phyloP scores from a whole-genome alignment of 2,113 vertebrate species.

The Podiceps cristatus region DNA sequence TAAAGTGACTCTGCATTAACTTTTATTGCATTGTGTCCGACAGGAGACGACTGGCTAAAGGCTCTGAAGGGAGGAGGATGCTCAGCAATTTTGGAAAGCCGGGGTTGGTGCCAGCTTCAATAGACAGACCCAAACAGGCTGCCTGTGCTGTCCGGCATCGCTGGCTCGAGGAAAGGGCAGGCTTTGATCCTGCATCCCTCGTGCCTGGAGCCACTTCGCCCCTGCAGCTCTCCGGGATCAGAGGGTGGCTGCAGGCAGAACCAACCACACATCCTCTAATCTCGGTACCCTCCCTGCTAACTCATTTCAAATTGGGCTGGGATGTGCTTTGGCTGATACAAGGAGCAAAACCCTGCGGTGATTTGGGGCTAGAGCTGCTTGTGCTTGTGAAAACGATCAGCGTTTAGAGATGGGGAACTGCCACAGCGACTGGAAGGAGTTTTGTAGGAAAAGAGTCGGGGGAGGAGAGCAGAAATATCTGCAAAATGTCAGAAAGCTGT shows the following conservation, averaged over 20 bases:
- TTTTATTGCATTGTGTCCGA: not conserved
- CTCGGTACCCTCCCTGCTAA: not conserved
- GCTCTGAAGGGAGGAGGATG: not conserved
- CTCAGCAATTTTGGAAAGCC: not conserved
- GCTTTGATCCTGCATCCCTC: not conserved
- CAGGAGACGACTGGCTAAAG: not conserved
- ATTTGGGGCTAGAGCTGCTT: not conserved
- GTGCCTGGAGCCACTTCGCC: rapidly evolving
- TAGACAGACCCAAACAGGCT: not conserved
- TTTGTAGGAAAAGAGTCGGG: not conserved
- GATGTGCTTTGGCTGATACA: not conserved
- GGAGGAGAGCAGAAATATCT: not conserved
- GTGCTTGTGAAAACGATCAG: rapidly evolving
- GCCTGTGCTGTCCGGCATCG: not conserved
- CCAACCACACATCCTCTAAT: rapidly evolving
- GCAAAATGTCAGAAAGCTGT: not conserved
- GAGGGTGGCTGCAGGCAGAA: not conserved
- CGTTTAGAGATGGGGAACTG: rapidly evolving
- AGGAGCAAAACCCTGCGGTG: not conserved
- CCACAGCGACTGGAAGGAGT: not conserved
- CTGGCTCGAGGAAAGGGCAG: not conserved
- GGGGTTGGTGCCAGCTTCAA: not conserved
- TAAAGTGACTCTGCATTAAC: rapidly evolving
- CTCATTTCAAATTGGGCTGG: not conserved
- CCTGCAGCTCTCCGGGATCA: no score